These are phyloP conservation scores for Toxotes jaculatrix DNA, from an alignment of 2,113 vertebrate species.

Conservation along the genomic window DNA sequence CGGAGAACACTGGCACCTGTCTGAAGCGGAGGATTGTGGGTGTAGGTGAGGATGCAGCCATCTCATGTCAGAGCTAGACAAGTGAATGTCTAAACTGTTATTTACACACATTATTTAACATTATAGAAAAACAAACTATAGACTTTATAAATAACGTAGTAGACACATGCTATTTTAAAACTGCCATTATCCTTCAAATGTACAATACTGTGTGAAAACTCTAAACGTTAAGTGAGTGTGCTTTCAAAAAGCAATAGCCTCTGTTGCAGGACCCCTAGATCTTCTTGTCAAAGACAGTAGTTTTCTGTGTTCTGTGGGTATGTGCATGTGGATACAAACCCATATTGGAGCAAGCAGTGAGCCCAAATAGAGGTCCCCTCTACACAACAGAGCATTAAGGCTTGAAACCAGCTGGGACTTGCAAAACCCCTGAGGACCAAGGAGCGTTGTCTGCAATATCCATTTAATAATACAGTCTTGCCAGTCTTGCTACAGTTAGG, in stretches of 20 bases:
- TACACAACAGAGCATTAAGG: not conserved
- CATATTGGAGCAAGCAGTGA: not conserved
- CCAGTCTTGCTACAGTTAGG: not conserved
- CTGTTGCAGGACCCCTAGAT: too few relatives aligned
- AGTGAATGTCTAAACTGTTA: not conserved
- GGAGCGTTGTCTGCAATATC: not conserved
- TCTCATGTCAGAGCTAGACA: constrained; percentile 50
- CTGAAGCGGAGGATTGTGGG: constrained; percentile 41
- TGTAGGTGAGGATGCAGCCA: constrained; percentile 60
- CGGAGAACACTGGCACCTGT: not conserved
- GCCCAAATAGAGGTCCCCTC: not conserved
- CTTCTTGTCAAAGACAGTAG: too few relatives aligned
- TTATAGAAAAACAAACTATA: not conserved
- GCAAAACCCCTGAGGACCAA: not conserved
- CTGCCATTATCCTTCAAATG: too few relatives aligned
- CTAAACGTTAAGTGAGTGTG: too few relatives aligned
- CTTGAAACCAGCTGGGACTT: not conserved
- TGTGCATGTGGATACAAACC: not conserved
- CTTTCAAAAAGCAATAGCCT: too few relatives aligned
- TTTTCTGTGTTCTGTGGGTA: too few relatives aligned
- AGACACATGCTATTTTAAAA: not conserved
- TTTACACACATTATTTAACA: not conserved
- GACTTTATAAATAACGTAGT: not conserved
- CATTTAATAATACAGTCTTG: not conserved
- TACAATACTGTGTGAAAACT: not conserved